Conservation (phyloP, 1,140 invertebrate genomes). For the Zaprionus vittiger region DNA sequence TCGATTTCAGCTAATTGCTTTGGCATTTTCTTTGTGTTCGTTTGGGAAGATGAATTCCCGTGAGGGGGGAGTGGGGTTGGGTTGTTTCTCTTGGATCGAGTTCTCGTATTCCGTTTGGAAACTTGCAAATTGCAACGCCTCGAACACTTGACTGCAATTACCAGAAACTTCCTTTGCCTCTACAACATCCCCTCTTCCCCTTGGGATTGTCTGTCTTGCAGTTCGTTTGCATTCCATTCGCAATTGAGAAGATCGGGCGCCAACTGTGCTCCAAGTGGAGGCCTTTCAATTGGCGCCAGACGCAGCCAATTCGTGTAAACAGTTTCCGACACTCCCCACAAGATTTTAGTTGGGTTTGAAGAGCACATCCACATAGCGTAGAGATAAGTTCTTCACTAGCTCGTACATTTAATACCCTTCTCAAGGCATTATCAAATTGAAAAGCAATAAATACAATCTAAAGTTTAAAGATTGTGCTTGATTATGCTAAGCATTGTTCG, state of each 20-base stretch:
- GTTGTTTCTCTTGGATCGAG: constrained; percentile 7
- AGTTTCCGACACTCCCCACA: constrained; percentile 33
- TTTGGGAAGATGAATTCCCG: background rate
- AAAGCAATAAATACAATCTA: background rate
- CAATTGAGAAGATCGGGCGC: constrained; percentile 48
- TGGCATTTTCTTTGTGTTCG: constrained; percentile 46
- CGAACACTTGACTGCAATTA: constrained; percentile 47
- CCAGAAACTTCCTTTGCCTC: constrained; percentile 15
- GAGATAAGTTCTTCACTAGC: background rate
- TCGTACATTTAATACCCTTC: background rate
- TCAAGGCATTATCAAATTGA: background rate
- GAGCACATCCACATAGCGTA: background rate
- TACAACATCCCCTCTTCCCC: background rate
- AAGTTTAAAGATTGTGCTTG: background rate
- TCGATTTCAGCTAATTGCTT: constrained; percentile 71
- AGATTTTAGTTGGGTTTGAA: constrained; percentile 5
- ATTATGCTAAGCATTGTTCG: background rate
- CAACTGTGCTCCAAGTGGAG: constrained; percentile 31
- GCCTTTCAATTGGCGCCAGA: constrained; percentile 44
- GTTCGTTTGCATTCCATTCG: constrained; percentile 44
- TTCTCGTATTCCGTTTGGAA: constrained; percentile 22
- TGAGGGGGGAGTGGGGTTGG: background rate
- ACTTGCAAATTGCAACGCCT: constrained; percentile 44
- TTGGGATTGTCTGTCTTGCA: constrained; percentile 4
- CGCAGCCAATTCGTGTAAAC: constrained; percentile 36